Conservation (phyloP, 2,888 invertebrate genomes). For the Acronicta leporina region DNA sequence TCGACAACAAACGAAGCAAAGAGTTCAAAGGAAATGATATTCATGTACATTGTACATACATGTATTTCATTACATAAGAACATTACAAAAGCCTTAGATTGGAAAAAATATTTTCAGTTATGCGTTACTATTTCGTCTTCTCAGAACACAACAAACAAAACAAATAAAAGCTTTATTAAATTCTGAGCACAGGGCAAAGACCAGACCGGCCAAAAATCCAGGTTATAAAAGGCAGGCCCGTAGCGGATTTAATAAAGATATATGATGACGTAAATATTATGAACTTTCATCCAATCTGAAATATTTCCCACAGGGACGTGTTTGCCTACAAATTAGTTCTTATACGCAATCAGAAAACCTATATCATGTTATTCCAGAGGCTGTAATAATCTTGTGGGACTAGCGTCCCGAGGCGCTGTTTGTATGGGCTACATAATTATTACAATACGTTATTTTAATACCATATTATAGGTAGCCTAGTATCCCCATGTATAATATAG, state of each 20-base stretch:
- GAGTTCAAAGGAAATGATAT: slow-evolving; percentile 26
- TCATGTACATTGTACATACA: slow-evolving; percentile 1
- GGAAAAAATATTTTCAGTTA: background rate
- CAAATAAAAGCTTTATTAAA: slow-evolving; percentile 17
- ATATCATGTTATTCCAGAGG: slow-evolving; percentile 54
- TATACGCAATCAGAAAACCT: slow-evolving; percentile 59
- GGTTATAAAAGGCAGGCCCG: slow-evolving; percentile 6
- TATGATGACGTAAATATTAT: slow-evolving; percentile 20
- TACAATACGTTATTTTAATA: slow-evolving; percentile 35
- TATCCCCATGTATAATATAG: slow-evolving; percentile 1
- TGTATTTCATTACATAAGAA: slow-evolving; percentile 9
- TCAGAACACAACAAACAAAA: slow-evolving; percentile 4
- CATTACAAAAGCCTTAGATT: background rate
- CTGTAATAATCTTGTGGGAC: slow-evolving; percentile 54
- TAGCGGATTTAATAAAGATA: slow-evolving; percentile 8
- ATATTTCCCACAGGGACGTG: slow-evolving; percentile 29
- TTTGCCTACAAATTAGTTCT: slow-evolving; percentile 44
- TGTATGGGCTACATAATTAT: slow-evolving; percentile 15
- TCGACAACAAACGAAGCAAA: slow-evolving; percentile 26
- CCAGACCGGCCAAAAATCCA: slow-evolving; percentile 24
- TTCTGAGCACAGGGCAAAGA: slow-evolving; percentile 28
- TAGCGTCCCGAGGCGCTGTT: slow-evolving; percentile 42
- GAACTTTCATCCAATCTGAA: slow-evolving; percentile 11
- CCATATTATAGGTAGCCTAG: background rate
- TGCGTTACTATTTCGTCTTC: background rate